Conservation (phyloP, 53 echinoderm and acorn worm genomes). For the Arbacia lixula region DNA sequence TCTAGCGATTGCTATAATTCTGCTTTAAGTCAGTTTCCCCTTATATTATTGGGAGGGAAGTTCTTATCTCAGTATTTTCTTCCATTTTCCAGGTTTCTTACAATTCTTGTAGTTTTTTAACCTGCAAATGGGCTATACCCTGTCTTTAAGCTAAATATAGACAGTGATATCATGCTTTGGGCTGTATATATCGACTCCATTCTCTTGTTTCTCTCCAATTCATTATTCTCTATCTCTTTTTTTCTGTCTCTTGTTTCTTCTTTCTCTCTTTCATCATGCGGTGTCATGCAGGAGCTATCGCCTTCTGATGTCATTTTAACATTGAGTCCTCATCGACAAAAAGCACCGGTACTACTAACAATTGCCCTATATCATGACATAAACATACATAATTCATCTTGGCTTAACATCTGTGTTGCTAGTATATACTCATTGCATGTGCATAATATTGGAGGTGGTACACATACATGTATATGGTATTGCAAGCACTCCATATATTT, state of each 20-base stretch:
- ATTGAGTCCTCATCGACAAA: constrained; percentile 53
- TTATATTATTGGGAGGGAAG: too few species aligned
- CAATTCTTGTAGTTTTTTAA: too few species aligned
- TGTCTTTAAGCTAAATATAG: too few species aligned
- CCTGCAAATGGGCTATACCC: too few species aligned
- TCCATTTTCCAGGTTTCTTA: too few species aligned
- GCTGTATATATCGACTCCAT: too few species aligned
- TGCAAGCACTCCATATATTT: too few species aligned
- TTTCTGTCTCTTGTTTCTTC: not conserved
- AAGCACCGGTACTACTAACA: constrained; percentile 38
- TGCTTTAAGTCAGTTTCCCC: too few species aligned
- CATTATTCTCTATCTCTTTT: constrained; percentile 21
- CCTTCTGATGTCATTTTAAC: constrained; percentile 52
- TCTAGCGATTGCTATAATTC: too few species aligned
- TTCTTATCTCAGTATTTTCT: too few species aligned
- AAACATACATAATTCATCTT: not conserved
- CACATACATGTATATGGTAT: too few species aligned
- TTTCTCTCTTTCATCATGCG: not conserved
- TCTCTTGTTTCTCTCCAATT: not conserved
- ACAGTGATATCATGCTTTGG: too few species aligned
- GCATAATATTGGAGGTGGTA: not conserved
- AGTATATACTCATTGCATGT: not conserved
- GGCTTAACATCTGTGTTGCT: not conserved
- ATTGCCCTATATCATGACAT: constrained; percentile 35
- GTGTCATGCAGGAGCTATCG: constrained; percentile 36